Base-by-base conservation (phyloP, 2,797 vertebrate genomes). In the Setipinna tenuifilis region DNA sequence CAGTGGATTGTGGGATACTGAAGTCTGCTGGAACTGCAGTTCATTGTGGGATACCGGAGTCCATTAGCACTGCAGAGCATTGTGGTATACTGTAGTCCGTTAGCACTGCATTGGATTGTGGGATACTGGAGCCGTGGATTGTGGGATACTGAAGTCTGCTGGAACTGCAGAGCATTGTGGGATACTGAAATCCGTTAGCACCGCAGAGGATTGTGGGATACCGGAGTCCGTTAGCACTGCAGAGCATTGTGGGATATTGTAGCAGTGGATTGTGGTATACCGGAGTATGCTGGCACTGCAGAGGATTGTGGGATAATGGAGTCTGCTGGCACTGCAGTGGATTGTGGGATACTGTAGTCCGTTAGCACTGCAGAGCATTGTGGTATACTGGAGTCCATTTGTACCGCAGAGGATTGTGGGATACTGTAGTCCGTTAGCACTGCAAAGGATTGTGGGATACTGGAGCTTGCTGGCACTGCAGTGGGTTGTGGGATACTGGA, bases 41-140 rank as follows among this genome's bases (percentile, higher is more conserved):
- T 90, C 83, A 88, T 87, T 31, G 71, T 87, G 58, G 91, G 87
- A 54, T 91, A 81, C 82, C 90, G 91, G 84, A 90, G 87, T 88
- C 83, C 68, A 7, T 9, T 14, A 54, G 50, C 50, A 41, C 35
- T 14, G 50, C 50, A 54, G 14, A 54, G 50, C 2, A 54, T 14
- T 54, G 14, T 54, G 50, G 50, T 2, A 54, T 54, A 54, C 50
- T 54, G 50, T 0, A 54, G 50, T 54, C 2, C 9, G 50, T 7
- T 54, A 54, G 50, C 50, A 54, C 50, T 54, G 9, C 2, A 9
- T 3, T 3, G 50, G 50, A 3, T 0, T 54, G 50, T 54, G 50
- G 50, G 9, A 9, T 54, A 54, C 50, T 9, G 50, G 50, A 54
- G 50, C 2, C 0, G 50, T 10, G 50, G 50, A 41, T 41, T 41